phyloP scores from a whole-genome alignment of 2,797 vertebrate species.

The Crenuchus spilurus region DNA sequence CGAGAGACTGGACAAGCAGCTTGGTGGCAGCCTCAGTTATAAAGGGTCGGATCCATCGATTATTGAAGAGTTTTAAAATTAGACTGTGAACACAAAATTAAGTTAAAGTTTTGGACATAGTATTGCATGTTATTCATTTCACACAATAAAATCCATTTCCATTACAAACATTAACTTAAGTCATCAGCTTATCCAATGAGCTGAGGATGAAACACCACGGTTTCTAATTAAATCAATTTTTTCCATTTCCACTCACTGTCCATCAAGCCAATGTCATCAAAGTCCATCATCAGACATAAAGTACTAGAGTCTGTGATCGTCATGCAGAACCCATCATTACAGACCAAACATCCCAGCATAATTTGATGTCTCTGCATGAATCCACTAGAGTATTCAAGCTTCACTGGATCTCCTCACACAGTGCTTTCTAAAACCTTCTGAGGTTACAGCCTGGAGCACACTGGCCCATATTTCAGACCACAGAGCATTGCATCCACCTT shows the following conservation, averaged over 20 bases:
- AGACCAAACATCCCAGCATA: too few species aligned
- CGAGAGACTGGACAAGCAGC: too few species aligned
- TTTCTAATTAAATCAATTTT: not conserved
- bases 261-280: not conserved
- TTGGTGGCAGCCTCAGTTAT: too few species aligned
- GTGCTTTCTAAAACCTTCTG: not conserved
- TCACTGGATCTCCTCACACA: not conserved
- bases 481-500: not conserved
- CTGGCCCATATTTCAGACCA: constrained; percentile 23
- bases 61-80: too few species aligned
- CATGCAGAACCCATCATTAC: too few species aligned
- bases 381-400: not conserved
- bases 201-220: not conserved
- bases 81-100: too few species aligned
- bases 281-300: not conserved
- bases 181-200: not conserved
- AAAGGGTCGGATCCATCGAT: too few species aligned
- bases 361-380: not conserved
- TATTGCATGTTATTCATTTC: too few species aligned
- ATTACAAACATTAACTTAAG: not conserved
- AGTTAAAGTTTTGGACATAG: too few species aligned
- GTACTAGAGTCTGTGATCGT: too few species aligned
- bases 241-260: not conserved
- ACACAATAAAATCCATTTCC: not conserved
- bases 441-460: constrained; percentile 6